These are phyloP conservation scores for Troilus luridus DNA, from an alignment of 2,888 invertebrate species.

Conservation along the genomic window DNA sequence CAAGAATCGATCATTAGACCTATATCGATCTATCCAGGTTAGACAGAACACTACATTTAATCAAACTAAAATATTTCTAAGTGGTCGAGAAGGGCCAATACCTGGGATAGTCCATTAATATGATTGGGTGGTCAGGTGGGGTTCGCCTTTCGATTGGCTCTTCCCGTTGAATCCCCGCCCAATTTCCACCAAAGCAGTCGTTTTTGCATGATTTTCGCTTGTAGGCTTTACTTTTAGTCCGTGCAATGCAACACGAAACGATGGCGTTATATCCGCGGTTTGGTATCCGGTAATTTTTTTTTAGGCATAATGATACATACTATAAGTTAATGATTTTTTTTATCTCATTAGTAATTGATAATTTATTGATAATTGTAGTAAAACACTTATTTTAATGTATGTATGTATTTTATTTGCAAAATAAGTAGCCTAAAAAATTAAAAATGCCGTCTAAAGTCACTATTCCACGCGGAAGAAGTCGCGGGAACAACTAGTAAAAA, in stretches of 20 bases:
- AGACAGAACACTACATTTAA: constrained; percentile 8
- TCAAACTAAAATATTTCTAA: constrained; percentile 48
- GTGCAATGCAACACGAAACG: background rate
- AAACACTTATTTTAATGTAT: too few species aligned
- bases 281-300: too few species aligned
- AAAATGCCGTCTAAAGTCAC: too few species aligned
- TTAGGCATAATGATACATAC: too few species aligned
- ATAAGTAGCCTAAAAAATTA: too few species aligned
- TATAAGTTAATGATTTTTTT: too few species aligned
- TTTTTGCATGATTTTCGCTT: background rate
- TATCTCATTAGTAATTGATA: too few species aligned
- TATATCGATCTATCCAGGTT: background rate
- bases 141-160: constrained; percentile 3
- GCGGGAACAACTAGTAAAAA: too few species aligned
- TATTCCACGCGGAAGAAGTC: too few species aligned
- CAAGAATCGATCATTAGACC: background rate
- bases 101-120: constrained; percentile 51
- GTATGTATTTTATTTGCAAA: too few species aligned
- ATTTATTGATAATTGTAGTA: too few species aligned
- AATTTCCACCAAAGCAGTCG: background rate
- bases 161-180: background rate
- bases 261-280: background rate
- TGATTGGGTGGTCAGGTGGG: constrained; percentile 47
- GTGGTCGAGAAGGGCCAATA: constrained; percentile 47
- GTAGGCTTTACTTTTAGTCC: background rate